Percentiles rank a stretch among this genome's conserved stretches.
Conservation (phyloP, 1,140 invertebrate genomes). For the Leptopilina clavipes region DNA sequence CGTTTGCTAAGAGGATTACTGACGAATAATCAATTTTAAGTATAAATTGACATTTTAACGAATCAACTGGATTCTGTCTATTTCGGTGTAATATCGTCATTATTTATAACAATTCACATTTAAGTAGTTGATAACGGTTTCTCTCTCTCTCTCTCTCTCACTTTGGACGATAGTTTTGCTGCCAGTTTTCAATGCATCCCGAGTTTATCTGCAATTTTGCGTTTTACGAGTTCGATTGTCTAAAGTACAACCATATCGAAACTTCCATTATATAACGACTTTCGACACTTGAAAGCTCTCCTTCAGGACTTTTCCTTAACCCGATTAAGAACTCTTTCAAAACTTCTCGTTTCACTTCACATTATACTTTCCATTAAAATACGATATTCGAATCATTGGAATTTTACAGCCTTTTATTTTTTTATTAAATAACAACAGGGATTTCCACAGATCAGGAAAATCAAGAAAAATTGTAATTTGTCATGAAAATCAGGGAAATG, state of each 20-base stretch:
- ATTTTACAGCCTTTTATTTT: too few species aligned
- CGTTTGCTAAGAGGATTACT: too few species aligned
- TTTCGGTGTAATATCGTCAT: too few species aligned
- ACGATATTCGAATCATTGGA: too few species aligned
- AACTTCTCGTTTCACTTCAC: background rate
- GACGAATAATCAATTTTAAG: too few species aligned
- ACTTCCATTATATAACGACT: slow-evolving; percentile 1
- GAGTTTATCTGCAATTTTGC: slow-evolving; percentile 12
- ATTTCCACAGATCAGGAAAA: too few species aligned
- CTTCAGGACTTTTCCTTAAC: slow-evolving; percentile 5
- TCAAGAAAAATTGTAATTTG: too few species aligned
- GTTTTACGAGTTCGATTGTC: slow-evolving; percentile 28
- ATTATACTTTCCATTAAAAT: too few species aligned
- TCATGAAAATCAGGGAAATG: too few species aligned
- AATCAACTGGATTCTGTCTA: background rate
- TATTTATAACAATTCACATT: background rate
- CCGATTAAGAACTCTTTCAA: background rate
- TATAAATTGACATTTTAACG: background rate
- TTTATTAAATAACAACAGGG: too few species aligned
- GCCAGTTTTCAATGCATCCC: slow-evolving; percentile 5
- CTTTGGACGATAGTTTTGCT: background rate
- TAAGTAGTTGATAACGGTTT: slow-evolving; percentile 23
- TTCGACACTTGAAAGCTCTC: background rate
- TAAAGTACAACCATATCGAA: slow-evolving; percentile 21
- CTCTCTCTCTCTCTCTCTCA: background rate